phyloP scores from a whole-genome alignment of 2,113 vertebrate species.

The Elephantulus edwardii region DNA sequence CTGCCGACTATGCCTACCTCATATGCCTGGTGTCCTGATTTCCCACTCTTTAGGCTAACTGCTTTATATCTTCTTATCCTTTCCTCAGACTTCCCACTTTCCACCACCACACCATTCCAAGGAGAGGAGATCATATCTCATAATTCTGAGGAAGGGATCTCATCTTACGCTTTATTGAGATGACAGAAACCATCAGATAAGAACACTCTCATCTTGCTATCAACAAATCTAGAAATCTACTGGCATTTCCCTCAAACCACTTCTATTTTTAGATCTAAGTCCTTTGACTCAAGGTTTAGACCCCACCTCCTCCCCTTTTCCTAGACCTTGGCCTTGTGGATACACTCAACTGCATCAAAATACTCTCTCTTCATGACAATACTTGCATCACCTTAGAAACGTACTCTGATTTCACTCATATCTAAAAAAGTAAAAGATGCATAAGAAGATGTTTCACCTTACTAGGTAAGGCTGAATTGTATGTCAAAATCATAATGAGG shows the following conservation, averaged over 20 bases:
- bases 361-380: background rate
- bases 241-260: background rate
- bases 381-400: background rate
- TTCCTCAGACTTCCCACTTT: background rate
- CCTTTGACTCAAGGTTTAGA: background rate
- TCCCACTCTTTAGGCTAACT: background rate
- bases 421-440: background rate
- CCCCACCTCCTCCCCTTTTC: background rate
- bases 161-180: background rate
- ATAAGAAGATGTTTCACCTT: background rate
- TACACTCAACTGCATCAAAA: background rate
- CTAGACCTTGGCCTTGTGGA: no score
- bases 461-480: background rate
- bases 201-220: background rate
- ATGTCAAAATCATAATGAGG: background rate
- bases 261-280: background rate
- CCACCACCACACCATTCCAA: background rate
- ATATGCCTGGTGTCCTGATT: background rate
- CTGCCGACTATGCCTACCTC: accelerated
- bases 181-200: background rate
- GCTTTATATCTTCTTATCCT: background rate
- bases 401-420: background rate
- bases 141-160: background rate
- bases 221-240: background rate
- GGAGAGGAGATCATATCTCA: background rate